Percentiles rank a stretch among this genome's conserved stretches.
Evolutionary conservation across 2,888 invertebrate species (phyloP).

Genomic region (Cyrtodaria siliqua): DNA sequence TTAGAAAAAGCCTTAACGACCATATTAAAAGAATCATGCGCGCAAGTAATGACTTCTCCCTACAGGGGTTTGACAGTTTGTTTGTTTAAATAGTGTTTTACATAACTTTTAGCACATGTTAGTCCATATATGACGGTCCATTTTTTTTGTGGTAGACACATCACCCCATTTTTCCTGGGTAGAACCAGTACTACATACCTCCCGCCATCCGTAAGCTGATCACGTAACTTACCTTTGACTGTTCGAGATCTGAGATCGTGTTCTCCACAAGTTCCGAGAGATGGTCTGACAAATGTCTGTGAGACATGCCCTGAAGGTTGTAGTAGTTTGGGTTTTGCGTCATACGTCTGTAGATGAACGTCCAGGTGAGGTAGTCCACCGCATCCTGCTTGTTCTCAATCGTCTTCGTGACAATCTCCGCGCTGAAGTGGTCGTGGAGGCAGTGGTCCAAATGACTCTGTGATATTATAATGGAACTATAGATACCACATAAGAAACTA

Average conservation of each 20-base stretch:
- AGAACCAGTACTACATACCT: too few relatives aligned
- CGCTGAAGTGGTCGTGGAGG: constrained; percentile 99
- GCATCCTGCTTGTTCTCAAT: constrained; percentile 99
- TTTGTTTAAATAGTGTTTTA: too few relatives aligned
- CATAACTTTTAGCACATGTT: too few relatives aligned
- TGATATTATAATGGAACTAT: constrained; percentile 39
- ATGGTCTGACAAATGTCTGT: constrained; percentile 99
- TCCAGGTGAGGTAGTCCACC: constrained; percentile 99
- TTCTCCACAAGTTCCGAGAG: constrained; percentile 99
- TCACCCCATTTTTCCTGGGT: too few relatives aligned
- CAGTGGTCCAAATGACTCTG: constrained; percentile 98
- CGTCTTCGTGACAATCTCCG: constrained; percentile 99
- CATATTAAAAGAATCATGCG: too few relatives aligned
- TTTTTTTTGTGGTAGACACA: too few relatives aligned
- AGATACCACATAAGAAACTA: too few relatives aligned
- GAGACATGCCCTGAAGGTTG: constrained; percentile 95
- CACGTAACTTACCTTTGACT: constrained; percentile 93
- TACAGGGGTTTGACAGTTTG: too few relatives aligned
- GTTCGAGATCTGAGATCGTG: constrained; percentile 96
- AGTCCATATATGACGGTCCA: too few relatives aligned
- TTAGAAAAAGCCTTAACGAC: too few relatives aligned
- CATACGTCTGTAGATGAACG: constrained; percentile 97
- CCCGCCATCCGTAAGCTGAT: too few relatives aligned
- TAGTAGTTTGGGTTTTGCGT: constrained; percentile 99
- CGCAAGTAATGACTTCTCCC: too few relatives aligned